Evolutionary conservation across 2,797 vertebrate species (phyloP), one percentile per base, ranked within the genome.

Genomic region (Tapera naevia): DNA sequence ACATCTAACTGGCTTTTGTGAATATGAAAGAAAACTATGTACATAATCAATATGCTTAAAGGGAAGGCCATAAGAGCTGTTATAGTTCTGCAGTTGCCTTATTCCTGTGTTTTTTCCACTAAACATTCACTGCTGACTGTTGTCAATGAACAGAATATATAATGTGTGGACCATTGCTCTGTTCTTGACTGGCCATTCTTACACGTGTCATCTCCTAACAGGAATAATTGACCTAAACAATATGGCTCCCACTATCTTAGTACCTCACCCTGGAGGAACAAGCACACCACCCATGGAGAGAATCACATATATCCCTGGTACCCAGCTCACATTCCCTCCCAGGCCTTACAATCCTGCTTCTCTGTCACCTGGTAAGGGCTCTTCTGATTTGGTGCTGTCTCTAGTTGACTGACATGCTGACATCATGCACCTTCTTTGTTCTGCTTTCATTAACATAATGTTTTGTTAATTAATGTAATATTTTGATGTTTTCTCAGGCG

Each of bases 151-250:
- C 17, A 32, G 62, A 32, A 17, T 53, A 16, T 23, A 25, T 60
- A 17, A 48, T 16, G 5, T 60, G 32, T 69, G 30, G 56, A 30
- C 7, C 5, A 4, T 18, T 51, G n/a, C 9, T 72, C 45, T 60
- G 23, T 60, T 32, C 76, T 39, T 66, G 41, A 67, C 53, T 35
- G 33, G 22, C 72, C 17, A 4, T 89, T 81, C 66, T 95, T 48
- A 80, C 0, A 0, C 11, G 33, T 79, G 82, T 71, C 84, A 7
- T 88, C 91, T 95, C 74, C 66, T 71, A 72, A 86, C 98, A 99
- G 99, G 99, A 97, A 99, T 99, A 96, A 99, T 99, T 98, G 99
- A 99, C 98, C 98, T 99, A 98, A 99, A 99, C 98, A 99, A 99
- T 97, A 99, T 99, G 99, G 98, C 99, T 97, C 99, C 99, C 97